A percentile compares a stretch with the other conserved stretches of the same genome.
phyloP scores from a whole-genome alignment of 2,113 vertebrate genomes.

The Lichenostomus cassidix region DNA sequence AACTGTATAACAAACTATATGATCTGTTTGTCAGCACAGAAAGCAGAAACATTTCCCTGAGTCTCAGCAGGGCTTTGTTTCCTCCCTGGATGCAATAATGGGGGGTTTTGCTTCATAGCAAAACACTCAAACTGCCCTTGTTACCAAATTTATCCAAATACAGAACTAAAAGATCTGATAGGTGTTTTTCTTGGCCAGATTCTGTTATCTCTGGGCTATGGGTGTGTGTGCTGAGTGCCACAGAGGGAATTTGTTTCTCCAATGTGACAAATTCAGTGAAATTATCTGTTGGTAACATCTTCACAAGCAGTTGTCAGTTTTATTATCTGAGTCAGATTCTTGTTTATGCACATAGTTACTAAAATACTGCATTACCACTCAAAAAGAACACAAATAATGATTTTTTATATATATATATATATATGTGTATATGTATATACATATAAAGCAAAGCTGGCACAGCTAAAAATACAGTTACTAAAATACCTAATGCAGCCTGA shows the following conservation, averaged over 20 bases:
- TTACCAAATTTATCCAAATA: neutral
- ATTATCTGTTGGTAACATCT: neutral
- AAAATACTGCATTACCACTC: neutral
- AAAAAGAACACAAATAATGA: neutral
- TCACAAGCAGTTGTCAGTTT: neutral
- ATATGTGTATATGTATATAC: neutral
- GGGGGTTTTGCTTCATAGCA: neutral
- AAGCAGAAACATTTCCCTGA: neutral
- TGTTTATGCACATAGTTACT: neutral
- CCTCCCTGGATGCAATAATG: neutral
- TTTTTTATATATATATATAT: neutral
- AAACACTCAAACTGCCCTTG: neutral
- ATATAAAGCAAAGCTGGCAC: neutral
- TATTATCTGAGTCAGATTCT: neutral
- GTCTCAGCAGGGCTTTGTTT: neutral
- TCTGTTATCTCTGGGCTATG: neutral
- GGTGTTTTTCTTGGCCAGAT: neutral
- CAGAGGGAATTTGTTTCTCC: neutral
- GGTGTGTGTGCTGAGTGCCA: neutral
- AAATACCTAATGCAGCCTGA: neutral
- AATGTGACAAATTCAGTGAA: neutral
- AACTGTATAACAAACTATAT: no score
- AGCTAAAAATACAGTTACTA: neutral
- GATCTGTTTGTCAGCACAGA: neutral
- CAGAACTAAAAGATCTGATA: slow-evolving; percentile 10